These are phyloP conservation scores for Loriculus beryllinus DNA, from an alignment of 2,797 vertebrate species.

Conservation along the genomic window DNA sequence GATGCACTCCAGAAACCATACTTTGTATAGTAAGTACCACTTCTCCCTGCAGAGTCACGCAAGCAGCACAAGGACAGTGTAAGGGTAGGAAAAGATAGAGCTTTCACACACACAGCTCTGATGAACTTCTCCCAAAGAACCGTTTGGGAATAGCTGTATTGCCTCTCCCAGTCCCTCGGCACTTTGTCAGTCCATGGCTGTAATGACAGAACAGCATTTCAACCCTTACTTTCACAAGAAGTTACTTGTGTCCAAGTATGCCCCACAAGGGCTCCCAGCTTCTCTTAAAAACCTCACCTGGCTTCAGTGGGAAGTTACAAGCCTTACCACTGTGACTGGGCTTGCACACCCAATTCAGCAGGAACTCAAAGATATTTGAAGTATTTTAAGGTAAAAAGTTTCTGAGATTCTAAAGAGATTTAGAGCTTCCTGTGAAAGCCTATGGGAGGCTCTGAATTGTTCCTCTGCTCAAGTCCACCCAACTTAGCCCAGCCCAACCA, in stretches of 20 bases:
- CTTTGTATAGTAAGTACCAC: background rate
- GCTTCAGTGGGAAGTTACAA: background rate
- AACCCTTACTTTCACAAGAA: background rate
- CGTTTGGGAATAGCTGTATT: background rate
- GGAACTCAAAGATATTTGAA: background rate
- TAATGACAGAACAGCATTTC: background rate
- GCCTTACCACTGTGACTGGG: background rate
- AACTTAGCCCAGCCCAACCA: background rate
- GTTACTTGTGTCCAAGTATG: background rate
- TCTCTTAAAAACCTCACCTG: background rate
- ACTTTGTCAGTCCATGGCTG: background rate
- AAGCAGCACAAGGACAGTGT: fast-evolving
- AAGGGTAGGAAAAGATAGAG: background rate
- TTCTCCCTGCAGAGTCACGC: background rate
- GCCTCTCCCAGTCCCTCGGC: background rate
- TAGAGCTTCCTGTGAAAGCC: background rate
- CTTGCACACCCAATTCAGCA: background rate
- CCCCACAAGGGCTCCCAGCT: background rate
- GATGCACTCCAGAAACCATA: background rate
- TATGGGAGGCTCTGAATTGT: background rate
- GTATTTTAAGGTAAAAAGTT: background rate
- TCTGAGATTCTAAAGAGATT: background rate
- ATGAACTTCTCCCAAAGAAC: background rate
- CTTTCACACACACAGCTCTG: background rate
- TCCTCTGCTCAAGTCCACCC: background rate